phyloP scores from a whole-genome alignment of 53 echinoderm and acorn worm species.

The Temnopleurus reevesii region DNA sequence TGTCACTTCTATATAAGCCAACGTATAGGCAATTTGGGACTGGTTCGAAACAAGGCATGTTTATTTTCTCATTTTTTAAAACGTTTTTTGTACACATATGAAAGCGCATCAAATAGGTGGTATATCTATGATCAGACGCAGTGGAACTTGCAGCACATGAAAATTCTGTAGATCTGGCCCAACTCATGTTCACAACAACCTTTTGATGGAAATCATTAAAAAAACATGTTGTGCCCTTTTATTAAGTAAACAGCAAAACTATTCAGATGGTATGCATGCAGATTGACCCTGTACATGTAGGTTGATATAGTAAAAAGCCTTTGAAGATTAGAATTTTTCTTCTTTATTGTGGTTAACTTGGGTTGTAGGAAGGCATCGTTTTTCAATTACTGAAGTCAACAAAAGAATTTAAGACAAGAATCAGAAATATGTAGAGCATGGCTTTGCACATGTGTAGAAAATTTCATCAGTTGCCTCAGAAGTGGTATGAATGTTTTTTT shows the following conservation, averaged over 20 bases:
- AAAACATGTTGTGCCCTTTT: too few relatives aligned
- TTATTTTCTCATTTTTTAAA: too few relatives aligned
- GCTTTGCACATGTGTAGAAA: neutral
- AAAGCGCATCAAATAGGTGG: too few relatives aligned
- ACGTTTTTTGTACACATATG: too few relatives aligned
- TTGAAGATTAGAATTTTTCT: neutral
- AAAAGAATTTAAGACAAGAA: neutral
- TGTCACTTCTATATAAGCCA: too few relatives aligned
- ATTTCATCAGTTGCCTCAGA: neutral
- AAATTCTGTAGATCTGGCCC: neutral
- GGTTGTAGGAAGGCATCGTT: neutral
- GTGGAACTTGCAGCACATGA: too few relatives aligned
- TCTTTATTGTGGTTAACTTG: neutral
- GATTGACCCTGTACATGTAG: neutral
- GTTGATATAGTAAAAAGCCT: conserved; percentile 5
- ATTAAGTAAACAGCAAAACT: too few relatives aligned
- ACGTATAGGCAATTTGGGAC: too few relatives aligned
- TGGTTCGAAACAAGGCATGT: too few relatives aligned
- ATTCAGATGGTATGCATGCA: neutral
- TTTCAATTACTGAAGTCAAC: neutral
- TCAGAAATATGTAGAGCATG: neutral
- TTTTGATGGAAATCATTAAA: too few relatives aligned
- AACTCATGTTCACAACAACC: too few relatives aligned
- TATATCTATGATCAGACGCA: too few relatives aligned
- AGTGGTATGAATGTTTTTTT: neutral